A percentile compares a stretch with the other conserved stretches of the same genome.
These are phyloP conservation scores for Rhadina sibilatrix DNA, from an alignment of 2,113 vertebrate species.

Conservation along the genomic window DNA sequence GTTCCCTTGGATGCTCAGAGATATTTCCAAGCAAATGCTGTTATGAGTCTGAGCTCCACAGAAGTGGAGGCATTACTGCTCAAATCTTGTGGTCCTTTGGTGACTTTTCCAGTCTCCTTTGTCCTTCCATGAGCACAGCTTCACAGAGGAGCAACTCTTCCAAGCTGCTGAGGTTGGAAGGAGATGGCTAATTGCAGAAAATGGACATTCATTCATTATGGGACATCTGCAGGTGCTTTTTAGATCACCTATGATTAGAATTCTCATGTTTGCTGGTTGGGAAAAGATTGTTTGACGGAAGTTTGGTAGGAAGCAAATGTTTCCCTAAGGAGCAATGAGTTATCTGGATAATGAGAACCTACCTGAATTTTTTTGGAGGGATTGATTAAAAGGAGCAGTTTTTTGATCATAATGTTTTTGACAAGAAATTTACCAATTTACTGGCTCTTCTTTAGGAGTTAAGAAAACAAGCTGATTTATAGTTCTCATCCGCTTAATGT, in stretches of 20 bases:
- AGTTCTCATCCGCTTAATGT: background rate
- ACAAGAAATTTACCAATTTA: background rate
- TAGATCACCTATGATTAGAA: background rate
- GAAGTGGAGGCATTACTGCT: background rate
- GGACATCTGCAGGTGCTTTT: background rate
- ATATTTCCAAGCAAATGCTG: background rate
- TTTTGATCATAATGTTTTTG: background rate
- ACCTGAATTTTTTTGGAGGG: background rate
- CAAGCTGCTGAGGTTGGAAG: background rate
- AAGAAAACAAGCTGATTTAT: background rate
- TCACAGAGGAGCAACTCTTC: background rate
- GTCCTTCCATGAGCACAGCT: background rate
- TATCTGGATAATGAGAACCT: background rate
- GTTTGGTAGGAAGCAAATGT: background rate
- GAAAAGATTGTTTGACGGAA: background rate
- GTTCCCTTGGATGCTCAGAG: background rate
- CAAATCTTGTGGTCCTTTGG: fast-evolving
- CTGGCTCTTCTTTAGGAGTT: background rate
- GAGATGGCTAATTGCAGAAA: background rate
- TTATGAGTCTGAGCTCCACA: background rate
- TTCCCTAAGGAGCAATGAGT: background rate
- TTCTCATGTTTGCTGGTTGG: fast-evolving
- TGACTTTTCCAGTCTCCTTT: background rate
- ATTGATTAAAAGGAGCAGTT: background rate
- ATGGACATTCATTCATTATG: background rate